Base-by-base conservation (phyloP, 2,888 invertebrate genomes). In the Ischnura elegans region DNA sequence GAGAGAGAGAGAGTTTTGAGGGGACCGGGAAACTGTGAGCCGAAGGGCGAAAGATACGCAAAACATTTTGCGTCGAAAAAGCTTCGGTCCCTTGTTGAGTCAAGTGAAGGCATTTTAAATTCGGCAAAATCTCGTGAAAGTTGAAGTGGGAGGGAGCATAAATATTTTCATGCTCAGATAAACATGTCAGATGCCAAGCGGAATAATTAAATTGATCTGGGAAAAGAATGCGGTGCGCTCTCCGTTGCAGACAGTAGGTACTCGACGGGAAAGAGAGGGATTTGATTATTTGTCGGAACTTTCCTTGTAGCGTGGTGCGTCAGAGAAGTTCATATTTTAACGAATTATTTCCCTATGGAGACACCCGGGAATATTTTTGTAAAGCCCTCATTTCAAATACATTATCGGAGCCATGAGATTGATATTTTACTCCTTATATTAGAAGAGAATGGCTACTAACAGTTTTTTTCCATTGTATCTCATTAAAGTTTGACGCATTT, bases 111-210 rank as follows among this genome's bases (percentile, higher is more conserved):
- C 46, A 46, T 43, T 61, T 90, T 90, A 43, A 43, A 61, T 90
- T 42, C 76, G 76, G 76, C n/a, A 76, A 76, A 76, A 76, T 66
- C 29, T 76, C 76, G 76, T 76, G 76, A 29, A 36, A 76, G 76
- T 76, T 76, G 76, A 36, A 76, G 76, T 51, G 36, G 36, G 76
- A 13, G 76, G 76, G 76, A 76, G 76, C 76, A 36, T 76, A 76
- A 19, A 76, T 76, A 76, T 76, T 76, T 76, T 76, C 29, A 76
- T 76, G 76, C 76, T 76, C 36, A 36, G 76, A 76, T 76, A 36
- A 76, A 76, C 76, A 76, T 76, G 76, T 76, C 76, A 76, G 76
- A 76, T 76, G 36, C 76, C 76, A 36, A 76, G 76, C 76, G 76
- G 76, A 76, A 76, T 76, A 76, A 76, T 76, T 76, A 76, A 76